Base-by-base conservation (phyloP, 2,888 invertebrate species). In the Caenorhabditis sp. region DNA sequence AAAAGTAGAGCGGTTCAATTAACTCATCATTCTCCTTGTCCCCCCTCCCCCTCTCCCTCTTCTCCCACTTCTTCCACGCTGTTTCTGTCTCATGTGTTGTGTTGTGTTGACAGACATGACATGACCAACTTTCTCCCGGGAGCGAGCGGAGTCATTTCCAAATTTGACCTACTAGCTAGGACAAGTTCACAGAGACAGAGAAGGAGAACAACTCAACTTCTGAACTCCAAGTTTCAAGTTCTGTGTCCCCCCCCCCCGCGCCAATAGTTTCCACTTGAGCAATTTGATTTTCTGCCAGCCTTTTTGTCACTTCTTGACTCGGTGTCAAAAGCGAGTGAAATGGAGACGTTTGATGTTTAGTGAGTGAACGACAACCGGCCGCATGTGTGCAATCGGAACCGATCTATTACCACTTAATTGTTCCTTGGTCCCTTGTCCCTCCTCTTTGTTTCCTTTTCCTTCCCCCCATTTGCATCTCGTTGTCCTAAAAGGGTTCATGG, bases 1-100 rank as follows among this genome's bases (percentile, higher is more conserved):
- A n/a, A n/a, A 81, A 76, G 81, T 81, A 60, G 81, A 81, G 76
- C 81, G 72, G 51, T 70, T 60, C 81, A 81, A 81, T 81, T 81
- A 81, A 81, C 76, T 81, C 71, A 71, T 81, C 81, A 56, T 55
- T 61, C n/a, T 60, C 24, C 65, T 28, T 26, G 50, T 37, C 58
- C 35, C 20, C 47, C 2, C n/a, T n/a, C n/a, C 40, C 40, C 32
- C 53, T 1, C 28, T 26, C 32, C 9, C 35, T 56, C 28, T 3
- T 56, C 32, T 8, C n/a, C n/a, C n/a, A n/a, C n/a, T n/a, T n/a
- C n/a, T n/a, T n/a, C n/a, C n/a, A n/a, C n/a, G n/a, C n/a, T n/a
- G n/a, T n/a, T n/a, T n/a, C n/a, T n/a, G n/a, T n/a, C n/a, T n/a
- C n/a, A n/a, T n/a, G n/a, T n/a, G n/a, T n/a, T n/a, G n/a, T n/a